Evolutionary conservation across 2,797 vertebrate species (phyloP).

Genomic region (Eutrigla gurnardus): DNA sequence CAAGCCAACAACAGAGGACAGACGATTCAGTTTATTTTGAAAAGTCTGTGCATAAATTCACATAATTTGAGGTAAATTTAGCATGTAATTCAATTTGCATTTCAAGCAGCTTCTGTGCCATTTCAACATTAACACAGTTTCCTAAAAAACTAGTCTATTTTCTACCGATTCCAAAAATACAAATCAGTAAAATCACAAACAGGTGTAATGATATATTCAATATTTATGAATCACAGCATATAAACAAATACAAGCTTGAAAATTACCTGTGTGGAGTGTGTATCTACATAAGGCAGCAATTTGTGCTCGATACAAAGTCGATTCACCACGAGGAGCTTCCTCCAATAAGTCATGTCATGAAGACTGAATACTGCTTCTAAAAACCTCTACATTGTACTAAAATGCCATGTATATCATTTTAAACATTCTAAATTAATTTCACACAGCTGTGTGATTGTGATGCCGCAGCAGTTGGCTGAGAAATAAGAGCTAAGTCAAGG

Average conservation of each 20-base stretch:
- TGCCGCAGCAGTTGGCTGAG: not conserved
- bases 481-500: not conserved
- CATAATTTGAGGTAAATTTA: not conserved
- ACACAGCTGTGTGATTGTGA: not conserved
- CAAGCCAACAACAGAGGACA: not conserved
- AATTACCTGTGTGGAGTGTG: not conserved
- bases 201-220: not conserved
- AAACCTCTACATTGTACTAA: not conserved
- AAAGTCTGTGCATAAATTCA: not conserved
- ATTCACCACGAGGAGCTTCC: not conserved
- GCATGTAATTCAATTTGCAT: not conserved
- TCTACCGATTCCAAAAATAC: not conserved
- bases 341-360: not conserved
- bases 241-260: not conserved
- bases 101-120: not conserved
- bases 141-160: not conserved
- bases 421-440: not conserved
- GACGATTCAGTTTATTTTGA: constrained; percentile 5
- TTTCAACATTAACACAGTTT: not conserved
- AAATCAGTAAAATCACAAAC: not conserved
- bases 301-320: not conserved
- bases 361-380: not conserved
- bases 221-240: not conserved
- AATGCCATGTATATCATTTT: not conserved
- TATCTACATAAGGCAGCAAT: constrained; percentile 8